Percentiles rank a stretch among this genome's conserved stretches.
Evolutionary conservation across 2,113 vertebrate genomes (phyloP).

Genomic region (Phaetusa simplex): DNA sequence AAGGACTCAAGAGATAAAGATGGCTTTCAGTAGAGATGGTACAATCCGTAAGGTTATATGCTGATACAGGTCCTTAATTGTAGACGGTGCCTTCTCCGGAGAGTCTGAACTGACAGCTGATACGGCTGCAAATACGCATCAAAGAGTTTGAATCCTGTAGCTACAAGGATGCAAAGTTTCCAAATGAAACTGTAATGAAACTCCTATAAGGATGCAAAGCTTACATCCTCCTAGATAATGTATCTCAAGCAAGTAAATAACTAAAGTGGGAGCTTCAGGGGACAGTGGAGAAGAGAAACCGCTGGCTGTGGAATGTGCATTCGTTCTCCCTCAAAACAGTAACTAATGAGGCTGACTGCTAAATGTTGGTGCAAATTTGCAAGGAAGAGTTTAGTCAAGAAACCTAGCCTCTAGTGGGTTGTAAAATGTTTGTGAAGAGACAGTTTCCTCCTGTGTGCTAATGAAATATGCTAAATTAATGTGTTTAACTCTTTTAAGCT

Average conservation of each 20-base stretch:
- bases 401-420: neutral
- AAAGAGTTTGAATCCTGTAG: neutral
- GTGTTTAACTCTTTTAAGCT: neutral
- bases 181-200: neutral
- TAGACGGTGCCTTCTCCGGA: neutral
- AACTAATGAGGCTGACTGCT: neutral
- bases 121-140: neutral
- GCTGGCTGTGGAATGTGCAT: neutral
- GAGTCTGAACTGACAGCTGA: neutral
- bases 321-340: neutral
- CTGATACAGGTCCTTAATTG: neutral
- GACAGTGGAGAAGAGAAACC: neutral
- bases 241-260: neutral
- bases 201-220: neutral
- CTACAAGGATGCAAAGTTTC: neutral
- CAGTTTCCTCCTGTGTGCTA: neutral
- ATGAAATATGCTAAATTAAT: neutral
- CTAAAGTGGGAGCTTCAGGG: neutral
- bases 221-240: neutral
- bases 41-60: neutral
- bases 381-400: neutral
- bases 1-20: neutral
- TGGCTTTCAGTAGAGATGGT: neutral
- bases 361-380: neutral
- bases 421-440: neutral